phyloP scores from a whole-genome alignment of 2,797 vertebrate genomes.

The Lepus oiostolus region DNA sequence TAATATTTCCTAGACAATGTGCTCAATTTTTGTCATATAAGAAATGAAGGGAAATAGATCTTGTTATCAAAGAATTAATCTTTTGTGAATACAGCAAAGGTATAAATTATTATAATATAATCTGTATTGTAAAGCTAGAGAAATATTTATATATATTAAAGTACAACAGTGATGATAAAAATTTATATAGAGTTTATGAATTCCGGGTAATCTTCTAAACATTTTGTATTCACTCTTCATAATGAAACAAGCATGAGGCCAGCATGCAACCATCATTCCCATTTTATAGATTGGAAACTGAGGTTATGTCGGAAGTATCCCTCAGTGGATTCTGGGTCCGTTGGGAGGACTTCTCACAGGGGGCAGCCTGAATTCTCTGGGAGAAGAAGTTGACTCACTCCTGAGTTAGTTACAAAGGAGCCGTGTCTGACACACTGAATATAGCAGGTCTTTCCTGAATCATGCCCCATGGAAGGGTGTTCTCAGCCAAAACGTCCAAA shows the following conservation, averaged over 20 bases:
- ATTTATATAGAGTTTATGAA: not conserved
- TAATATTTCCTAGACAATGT: not conserved
- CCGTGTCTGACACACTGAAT: not conserved
- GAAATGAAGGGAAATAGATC: conserved; percentile 38
- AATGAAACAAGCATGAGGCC: not conserved
- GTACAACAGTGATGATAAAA: not conserved
- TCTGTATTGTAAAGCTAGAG: not conserved
- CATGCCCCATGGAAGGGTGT: not conserved
- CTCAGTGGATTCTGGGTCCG: not conserved
- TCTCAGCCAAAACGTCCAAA: not conserved
- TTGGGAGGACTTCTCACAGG: not conserved
- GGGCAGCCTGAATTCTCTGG: not conserved
- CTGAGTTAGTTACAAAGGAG: not conserved
- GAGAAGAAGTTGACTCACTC: not conserved
- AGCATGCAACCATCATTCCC: not conserved
- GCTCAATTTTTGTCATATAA: not conserved
- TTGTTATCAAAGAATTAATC: conserved; percentile 4
- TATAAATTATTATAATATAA: not conserved
- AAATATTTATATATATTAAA: not conserved
- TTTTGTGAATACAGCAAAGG: not conserved
- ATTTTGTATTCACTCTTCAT: conserved; percentile 20
- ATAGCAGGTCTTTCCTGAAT: not conserved
- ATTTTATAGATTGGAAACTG: not conserved
- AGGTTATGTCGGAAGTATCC: not conserved
- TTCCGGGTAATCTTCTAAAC: not conserved